These are phyloP conservation scores for Cephus rjabovi DNA, from an alignment of 2,888 invertebrate genomes.

Conservation along the genomic window DNA sequence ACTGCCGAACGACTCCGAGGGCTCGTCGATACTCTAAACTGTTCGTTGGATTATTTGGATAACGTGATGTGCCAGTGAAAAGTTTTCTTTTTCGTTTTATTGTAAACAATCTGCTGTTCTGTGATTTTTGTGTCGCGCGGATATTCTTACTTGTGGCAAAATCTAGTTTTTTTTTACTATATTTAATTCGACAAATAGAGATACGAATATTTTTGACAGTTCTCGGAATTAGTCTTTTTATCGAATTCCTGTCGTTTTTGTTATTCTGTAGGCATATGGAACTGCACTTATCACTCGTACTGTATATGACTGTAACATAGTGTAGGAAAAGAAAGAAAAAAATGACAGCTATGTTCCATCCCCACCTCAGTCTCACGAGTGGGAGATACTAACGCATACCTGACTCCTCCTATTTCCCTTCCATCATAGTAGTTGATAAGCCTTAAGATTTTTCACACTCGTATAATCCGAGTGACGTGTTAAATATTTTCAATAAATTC, in stretches of 20 bases:
- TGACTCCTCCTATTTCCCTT: conserved; percentile 51
- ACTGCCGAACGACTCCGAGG: not conserved
- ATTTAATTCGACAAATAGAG: not conserved
- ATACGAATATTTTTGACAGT: not conserved
- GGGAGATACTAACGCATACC: conserved; percentile 35
- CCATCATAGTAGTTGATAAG: conserved; percentile 20
- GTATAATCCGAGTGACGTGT: not conserved
- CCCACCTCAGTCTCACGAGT: conserved; percentile 31
- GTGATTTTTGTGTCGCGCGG: not conserved
- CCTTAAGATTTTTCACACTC: not conserved
- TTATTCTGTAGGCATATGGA: not conserved
- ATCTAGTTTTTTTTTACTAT: not conserved
- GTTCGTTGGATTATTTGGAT: not conserved
- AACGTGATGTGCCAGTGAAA: not conserved
- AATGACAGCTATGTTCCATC: conserved; percentile 5
- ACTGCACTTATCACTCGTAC: not conserved
- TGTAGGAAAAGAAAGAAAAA: not conserved
- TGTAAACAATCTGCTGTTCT: not conserved
- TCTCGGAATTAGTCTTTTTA: not conserved
- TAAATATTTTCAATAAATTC: not conserved
- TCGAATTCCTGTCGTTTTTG: not conserved
- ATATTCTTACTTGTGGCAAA: not conserved
- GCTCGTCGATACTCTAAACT: not conserved
- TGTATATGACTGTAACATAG: not conserved
- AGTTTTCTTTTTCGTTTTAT: not conserved